Evolutionary conservation across 64 coral and sea anemone species (phyloP).

Genomic region (Stichodactyla mertensii): DNA sequence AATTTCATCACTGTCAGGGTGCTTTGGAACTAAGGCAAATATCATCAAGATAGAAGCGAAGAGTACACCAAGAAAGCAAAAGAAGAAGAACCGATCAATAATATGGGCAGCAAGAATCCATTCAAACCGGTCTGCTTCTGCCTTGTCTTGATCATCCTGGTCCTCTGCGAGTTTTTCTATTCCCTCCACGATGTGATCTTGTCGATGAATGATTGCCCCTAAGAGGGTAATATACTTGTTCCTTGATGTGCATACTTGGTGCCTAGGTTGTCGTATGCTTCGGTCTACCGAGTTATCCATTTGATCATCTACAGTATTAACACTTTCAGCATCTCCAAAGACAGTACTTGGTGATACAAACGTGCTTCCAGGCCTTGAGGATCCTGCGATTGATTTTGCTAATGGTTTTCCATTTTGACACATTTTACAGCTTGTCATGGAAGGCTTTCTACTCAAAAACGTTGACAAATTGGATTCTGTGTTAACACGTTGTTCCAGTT

Average conservation of each 20-base stretch:
- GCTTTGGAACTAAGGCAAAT: neutral
- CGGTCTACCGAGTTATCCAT: conserved; percentile 1
- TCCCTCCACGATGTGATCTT: conserved; percentile 20
- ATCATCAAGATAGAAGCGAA: conserved; percentile 16
- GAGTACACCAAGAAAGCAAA: neutral
- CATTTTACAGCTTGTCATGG: conserved; percentile 8
- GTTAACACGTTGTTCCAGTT: neutral
- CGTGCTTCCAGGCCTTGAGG: neutral
- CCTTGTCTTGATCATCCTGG: conserved; percentile 4
- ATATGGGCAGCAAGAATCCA: conserved; percentile 27
- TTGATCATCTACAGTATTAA: conserved; percentile 3
- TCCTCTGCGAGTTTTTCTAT: neutral
- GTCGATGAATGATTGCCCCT: conserved; percentile 23
- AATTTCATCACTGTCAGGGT: conserved; percentile 11
- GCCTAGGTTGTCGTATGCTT: neutral
- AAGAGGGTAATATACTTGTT: neutral
- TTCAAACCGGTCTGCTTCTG: neutral
- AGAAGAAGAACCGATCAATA: conserved; percentile 22
- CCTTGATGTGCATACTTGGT: neutral
- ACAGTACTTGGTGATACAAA: conserved; percentile 3
- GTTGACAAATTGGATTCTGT: conserved; percentile 10
- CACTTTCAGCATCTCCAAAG: conserved; percentile 21
- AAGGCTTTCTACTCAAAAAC: conserved; percentile 4
- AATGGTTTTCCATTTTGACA: neutral
- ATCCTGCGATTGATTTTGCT: neutral